These are phyloP conservation scores for Syndactyla subalaris DNA, from an alignment of 2,797 vertebrate genomes.

Conservation along the genomic window DNA sequence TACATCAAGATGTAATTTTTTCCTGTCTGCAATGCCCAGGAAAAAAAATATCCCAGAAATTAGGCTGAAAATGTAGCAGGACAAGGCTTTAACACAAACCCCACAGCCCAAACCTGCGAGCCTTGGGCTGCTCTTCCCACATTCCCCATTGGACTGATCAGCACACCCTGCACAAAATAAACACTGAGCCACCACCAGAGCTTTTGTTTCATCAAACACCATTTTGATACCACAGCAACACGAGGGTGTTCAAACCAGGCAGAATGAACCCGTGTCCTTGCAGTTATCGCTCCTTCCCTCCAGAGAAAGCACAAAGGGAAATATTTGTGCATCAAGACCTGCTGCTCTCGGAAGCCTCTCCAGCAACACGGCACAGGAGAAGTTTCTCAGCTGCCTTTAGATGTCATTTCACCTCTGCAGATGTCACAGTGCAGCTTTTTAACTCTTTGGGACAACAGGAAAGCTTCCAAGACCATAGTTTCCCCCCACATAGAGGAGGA, in stretches of 20 bases:
- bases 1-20: background rate
- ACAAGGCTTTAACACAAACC: background rate
- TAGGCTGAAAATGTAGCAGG: background rate
- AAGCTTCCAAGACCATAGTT: background rate
- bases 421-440: conserved; percentile 11
- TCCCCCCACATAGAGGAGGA: background rate
- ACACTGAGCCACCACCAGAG: background rate
- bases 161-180: background rate
- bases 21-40: background rate
- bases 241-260: background rate
- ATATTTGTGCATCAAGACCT: background rate
- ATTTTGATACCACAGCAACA: background rate
- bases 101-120: background rate
- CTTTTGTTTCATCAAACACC: background rate
- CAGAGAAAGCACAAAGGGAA: background rate
- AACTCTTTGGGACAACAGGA: background rate
- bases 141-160: background rate
- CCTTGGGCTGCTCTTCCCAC: conserved; percentile 6
- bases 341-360: background rate
- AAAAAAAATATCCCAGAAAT: background rate
- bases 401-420: conserved; percentile 38
- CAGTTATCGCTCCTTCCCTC: background rate
- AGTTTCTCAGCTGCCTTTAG: conserved; percentile 12
- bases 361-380: background rate
- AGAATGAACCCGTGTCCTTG: background rate